A percentile compares a stretch with the other conserved stretches of the same genome.
phyloP scores from a whole-genome alignment of 2,797 vertebrate species.

The Orientallactaga sibirica region DNA sequence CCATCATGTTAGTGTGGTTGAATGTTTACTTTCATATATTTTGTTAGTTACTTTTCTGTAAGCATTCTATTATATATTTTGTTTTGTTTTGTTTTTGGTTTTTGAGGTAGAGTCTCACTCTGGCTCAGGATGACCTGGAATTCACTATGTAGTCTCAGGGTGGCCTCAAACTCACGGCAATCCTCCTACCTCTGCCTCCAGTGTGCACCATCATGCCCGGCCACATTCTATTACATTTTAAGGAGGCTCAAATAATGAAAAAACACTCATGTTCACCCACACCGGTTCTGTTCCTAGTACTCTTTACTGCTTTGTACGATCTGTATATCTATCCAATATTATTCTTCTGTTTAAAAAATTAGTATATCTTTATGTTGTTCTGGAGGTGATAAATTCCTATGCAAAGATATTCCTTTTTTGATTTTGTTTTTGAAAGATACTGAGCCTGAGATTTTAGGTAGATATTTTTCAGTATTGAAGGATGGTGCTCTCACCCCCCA shows the following conservation, averaged over 20 bases:
- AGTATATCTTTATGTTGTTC: background rate
- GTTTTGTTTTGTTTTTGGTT: no score
- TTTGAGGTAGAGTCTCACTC: no score
- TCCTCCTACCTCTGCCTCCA: no score
- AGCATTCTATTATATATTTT: background rate
- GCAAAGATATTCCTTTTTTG: background rate
- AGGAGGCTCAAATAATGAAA: conserved; percentile 16
- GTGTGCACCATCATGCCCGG: no score
- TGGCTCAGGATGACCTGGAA: no score
- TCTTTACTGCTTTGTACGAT: background rate
- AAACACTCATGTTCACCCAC: background rate
- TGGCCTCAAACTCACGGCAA: no score
- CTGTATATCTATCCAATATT: background rate
- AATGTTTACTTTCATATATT: background rate
- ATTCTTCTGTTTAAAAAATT: background rate
- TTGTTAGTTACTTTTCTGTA: background rate
- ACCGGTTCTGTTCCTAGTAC: background rate
- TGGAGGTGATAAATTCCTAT: background rate
- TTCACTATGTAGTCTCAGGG: no score
- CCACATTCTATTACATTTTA: conserved; percentile 1
- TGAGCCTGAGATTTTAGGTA: background rate
- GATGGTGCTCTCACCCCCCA: no score
- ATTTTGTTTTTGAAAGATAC: background rate
- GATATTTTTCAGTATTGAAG: conserved; percentile 8
- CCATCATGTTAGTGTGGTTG: background rate